Evolutionary conservation across 2,888 invertebrate genomes (phyloP).

Genomic region (Euzetes globulus): DNA sequence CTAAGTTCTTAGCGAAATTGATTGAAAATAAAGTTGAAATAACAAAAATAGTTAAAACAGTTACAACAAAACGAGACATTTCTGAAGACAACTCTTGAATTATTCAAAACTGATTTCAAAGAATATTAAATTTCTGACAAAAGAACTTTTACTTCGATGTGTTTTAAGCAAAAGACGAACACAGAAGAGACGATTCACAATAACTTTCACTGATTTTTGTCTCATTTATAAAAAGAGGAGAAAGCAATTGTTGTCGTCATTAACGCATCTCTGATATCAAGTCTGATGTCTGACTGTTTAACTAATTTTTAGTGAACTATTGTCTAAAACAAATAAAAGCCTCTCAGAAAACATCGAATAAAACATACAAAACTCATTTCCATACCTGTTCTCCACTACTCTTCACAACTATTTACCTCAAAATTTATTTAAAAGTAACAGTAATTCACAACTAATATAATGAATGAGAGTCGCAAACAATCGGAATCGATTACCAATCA

Average conservation of each 20-base stretch:
- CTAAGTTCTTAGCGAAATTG: neutral
- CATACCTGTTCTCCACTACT: too few species aligned
- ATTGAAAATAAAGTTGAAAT: conserved; percentile 1
- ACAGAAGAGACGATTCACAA: neutral
- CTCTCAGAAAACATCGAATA: too few species aligned
- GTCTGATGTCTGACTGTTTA: too few species aligned
- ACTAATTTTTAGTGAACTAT: too few species aligned
- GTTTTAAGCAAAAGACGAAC: neutral
- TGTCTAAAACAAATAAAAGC: too few species aligned
- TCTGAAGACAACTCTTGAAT: neutral
- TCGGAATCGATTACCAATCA: too few species aligned
- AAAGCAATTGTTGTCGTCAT: conserved; percentile 8
- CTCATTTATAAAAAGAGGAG: neutral
- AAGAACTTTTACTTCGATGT: neutral
- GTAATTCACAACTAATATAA: too few species aligned
- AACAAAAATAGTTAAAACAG: neutral
- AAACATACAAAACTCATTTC: too few species aligned
- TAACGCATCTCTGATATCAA: neutral
- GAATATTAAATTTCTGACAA: neutral
- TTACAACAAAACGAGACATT: neutral
- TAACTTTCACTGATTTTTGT: neutral
- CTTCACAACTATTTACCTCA: too few species aligned
- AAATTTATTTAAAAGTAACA: too few species aligned
- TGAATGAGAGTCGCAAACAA: too few species aligned
- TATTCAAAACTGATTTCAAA: neutral